Evolutionary conservation across 2,888 invertebrate species (phyloP).

Genomic region (Baronia brevicornis): DNA sequence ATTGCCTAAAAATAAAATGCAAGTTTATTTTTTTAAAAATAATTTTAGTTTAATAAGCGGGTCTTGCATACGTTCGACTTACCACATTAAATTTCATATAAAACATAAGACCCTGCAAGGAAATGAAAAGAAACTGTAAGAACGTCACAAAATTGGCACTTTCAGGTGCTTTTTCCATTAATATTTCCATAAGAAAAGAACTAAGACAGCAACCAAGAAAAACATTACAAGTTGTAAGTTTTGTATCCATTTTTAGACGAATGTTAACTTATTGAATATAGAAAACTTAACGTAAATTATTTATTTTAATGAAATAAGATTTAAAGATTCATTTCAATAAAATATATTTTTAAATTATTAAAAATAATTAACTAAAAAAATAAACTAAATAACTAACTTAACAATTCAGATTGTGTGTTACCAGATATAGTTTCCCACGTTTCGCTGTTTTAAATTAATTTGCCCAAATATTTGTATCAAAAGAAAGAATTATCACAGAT

Average conservation of each 20-base stretch:
- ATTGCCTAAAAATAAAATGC: no score
- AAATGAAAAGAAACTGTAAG: conserved; percentile 56
- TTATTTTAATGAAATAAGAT: no score
- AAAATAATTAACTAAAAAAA: neutral
- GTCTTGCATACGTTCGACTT: no score
- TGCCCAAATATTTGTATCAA: no score
- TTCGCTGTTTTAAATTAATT: no score
- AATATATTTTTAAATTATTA: no score
- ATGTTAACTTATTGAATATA: conserved; percentile 5
- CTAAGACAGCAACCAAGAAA: conserved; percentile 56
- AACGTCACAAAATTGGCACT: conserved; percentile 61
- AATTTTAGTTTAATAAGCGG: no score
- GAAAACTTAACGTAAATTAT: no score
- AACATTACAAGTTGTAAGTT: conserved; percentile 39
- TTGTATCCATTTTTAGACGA: conserved; percentile 35
- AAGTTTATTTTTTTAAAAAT: no score
- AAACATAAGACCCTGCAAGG: conserved; percentile 47
- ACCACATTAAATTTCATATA: conserved; percentile 31
- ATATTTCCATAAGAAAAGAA: conserved; percentile 62
- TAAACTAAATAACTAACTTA: neutral
- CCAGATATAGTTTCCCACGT: no score
- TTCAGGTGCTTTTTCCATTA: conserved; percentile 49
- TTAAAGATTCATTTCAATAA: no score
- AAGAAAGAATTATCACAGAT: no score
- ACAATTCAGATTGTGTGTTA: neutral